phyloP scores from a whole-genome alignment of 92 coral and sea anemone genomes.

The Siderastrea radians region DNA sequence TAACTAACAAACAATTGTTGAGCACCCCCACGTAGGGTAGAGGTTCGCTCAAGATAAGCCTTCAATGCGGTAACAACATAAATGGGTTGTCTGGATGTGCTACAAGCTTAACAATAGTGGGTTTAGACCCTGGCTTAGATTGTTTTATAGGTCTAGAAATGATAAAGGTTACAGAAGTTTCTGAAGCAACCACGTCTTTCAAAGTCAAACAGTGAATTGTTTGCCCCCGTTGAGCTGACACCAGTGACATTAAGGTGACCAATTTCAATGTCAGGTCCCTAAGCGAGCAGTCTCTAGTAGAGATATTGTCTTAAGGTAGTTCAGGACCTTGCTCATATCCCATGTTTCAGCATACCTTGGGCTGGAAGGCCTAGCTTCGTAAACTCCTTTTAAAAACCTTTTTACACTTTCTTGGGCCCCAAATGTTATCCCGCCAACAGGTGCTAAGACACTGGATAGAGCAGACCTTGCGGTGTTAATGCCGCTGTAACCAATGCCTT shows the following conservation, averaged over 20 bases:
- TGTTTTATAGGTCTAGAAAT: background rate
- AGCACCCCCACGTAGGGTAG: conserved; percentile 1
- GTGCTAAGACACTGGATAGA: conserved; percentile 36
- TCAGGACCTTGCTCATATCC: conserved; percentile 48
- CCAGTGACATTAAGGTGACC: conserved; percentile 2
- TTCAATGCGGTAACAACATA: conserved; percentile 16
- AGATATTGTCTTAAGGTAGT: conserved; percentile 29
- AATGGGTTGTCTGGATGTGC: conserved; percentile 11
- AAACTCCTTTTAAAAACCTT: conserved; percentile 51
- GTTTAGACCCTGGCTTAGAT: conserved; percentile 25
- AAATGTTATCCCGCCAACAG: conserved; percentile 32
- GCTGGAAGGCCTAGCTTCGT: conserved; percentile 39
- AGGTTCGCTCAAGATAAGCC: background rate
- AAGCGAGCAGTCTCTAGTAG: background rate
- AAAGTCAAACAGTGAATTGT: conserved; percentile 18
- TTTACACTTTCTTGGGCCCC: conserved; percentile 42
- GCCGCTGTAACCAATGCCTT: conserved; percentile 61
- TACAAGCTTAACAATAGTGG: background rate
- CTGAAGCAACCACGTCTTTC: conserved; percentile 6
- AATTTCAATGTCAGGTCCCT: conserved; percentile 57
- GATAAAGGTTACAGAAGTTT: background rate
- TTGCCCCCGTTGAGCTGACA: conserved; percentile 24
- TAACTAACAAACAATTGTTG: conserved; percentile 8
- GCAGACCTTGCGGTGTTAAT: conserved; percentile 41
- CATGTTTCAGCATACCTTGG: conserved; percentile 52